Base-by-base conservation (phyloP, 2,888 invertebrate genomes). In the Villa cingulata region DNA sequence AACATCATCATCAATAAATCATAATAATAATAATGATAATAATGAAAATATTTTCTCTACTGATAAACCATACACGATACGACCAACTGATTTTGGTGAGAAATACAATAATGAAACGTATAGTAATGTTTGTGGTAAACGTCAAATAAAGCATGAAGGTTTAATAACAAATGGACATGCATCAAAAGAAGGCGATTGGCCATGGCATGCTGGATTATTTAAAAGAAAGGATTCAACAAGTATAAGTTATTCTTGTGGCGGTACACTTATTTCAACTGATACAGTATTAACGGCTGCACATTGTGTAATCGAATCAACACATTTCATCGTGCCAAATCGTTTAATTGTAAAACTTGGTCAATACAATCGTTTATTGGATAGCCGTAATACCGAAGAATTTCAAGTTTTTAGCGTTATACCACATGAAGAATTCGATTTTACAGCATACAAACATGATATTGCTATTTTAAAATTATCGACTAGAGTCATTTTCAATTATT, bases 171-270 rank as follows among this genome's bases (percentile, higher is more conserved):
- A 62, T 34, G 70, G 69, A 0, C 51, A 53, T 9, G 54, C 59
- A 0, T 64, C 68, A 0, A 63, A 65, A 38, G 61, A 66, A 6
- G 70, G 70, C 1, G 69, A 70, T 50, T 71, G 69, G 70, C 70
- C 71, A 0, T 71, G 71, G 70, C 71, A 71, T 54, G 62, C 56
- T 0, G 71, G 70, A 0, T 48, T 71, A 19, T 66, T 64, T 44
- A 45, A 42, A 19, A 29, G 45, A 23, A 45, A 38, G 14, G 38
- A 37, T 41, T 29, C 32, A 10, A 41, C 41, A 4, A 42, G 34
- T 27, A 20, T 37, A 15, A 19, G 12, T 17, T 48, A 45, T 38
- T 65, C 63, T 7, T 71, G 70, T 51, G 70, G 70, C 3, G 70
- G 70, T 3, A 68, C 66, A 6, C 49, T 71, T 37, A 48, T 71